phyloP scores from a whole-genome alignment of 2,797 vertebrate species.

The Eurystomus glaucurus region DNA sequence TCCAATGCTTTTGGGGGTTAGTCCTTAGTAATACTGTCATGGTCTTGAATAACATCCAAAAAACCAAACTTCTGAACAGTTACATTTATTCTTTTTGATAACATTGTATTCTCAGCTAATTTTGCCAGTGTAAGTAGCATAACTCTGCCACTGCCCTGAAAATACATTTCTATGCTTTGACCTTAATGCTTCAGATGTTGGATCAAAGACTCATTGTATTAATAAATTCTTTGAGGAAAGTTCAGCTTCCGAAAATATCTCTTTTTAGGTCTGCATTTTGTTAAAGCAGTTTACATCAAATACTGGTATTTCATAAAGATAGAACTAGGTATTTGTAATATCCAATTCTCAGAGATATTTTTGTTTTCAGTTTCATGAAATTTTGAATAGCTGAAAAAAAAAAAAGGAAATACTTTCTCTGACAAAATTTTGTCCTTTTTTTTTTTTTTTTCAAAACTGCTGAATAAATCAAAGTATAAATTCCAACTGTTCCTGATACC shows the following conservation, averaged over 20 bases:
- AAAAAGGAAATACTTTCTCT: not conserved
- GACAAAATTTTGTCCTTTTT: not conserved
- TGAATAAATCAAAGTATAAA: not conserved
- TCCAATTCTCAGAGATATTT: not conserved
- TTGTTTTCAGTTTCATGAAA: not conserved
- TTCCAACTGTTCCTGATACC: not conserved
- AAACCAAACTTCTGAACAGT: rapidly evolving
- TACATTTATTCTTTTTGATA: not conserved
- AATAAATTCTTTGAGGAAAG: not conserved
- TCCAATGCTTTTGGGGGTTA: not conserved
- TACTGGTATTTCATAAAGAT: not conserved
- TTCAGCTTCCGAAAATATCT: not conserved
- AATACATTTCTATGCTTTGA: not conserved
- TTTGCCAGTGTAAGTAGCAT: not conserved
- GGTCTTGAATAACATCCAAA: not conserved
- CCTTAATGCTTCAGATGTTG: not conserved
- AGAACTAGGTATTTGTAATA: not conserved
- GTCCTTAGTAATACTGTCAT: not conserved
- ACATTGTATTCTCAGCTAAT: not conserved
- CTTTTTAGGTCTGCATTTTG: not conserved
- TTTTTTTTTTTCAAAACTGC: not conserved
- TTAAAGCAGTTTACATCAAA: not conserved
- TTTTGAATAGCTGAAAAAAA: not conserved
- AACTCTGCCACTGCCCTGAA: rapidly evolving
- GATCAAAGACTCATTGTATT: not conserved